phyloP scores from a whole-genome alignment of 2,888 invertebrate genomes.

The Monochamus alternatus region DNA sequence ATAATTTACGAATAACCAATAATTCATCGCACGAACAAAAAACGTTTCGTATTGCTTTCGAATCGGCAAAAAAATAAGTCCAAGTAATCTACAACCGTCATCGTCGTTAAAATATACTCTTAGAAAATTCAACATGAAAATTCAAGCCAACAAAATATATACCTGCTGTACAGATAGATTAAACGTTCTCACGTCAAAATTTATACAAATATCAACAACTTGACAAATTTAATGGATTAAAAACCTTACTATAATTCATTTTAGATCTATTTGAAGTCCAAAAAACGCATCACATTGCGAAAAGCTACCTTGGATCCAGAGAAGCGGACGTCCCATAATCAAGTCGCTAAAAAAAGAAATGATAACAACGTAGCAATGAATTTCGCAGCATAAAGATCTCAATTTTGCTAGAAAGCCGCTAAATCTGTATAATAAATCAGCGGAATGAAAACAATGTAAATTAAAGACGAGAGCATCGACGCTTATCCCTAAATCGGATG shows the following conservation, averaged over 20 bases:
- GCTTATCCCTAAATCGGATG: neutral
- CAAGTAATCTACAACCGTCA: slow-evolving; percentile 1
- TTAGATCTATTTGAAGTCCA: too few relatives aligned
- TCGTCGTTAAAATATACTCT: neutral
- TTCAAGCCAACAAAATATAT: slow-evolving; percentile 4
- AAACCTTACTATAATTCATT: too few relatives aligned
- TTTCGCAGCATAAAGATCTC: too few relatives aligned
- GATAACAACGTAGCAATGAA: too few relatives aligned
- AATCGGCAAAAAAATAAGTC: slow-evolving; percentile 22
- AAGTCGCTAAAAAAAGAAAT: too few relatives aligned
- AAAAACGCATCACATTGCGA: too few relatives aligned
- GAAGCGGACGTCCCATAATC: too few relatives aligned
- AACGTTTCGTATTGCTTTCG: slow-evolving; percentile 29
- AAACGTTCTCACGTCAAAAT: too few relatives aligned
- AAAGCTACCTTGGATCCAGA: too few relatives aligned
- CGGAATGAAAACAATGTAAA: neutral
- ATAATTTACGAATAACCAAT: slow-evolving; percentile 2
- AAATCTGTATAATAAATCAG: neutral
- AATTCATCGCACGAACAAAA: slow-evolving; percentile 15
- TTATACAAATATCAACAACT: too few relatives aligned
- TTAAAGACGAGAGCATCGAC: neutral
- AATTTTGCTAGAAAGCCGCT: neutral
- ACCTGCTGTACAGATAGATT: too few relatives aligned
- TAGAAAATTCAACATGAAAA: neutral
- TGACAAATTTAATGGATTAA: too few relatives aligned